Conservation (phyloP, 1,140 invertebrate species). For the Zaprionus capensis region DNA sequence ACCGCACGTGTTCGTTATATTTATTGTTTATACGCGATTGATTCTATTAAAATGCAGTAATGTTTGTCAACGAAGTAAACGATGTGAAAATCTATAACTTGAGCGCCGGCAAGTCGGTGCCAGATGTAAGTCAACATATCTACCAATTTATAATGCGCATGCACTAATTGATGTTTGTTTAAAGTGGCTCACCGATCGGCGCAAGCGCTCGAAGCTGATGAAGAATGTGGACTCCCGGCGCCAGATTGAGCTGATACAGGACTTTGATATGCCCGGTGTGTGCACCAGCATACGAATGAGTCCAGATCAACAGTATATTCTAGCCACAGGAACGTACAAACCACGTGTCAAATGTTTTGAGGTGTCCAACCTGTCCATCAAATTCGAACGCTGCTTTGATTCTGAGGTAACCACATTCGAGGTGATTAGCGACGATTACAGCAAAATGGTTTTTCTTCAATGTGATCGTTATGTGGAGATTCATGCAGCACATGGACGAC, state of each 20-base stretch:
- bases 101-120: constrained; percentile 97
- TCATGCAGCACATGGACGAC: constrained; percentile 95
- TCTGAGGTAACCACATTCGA: constrained; percentile 96
- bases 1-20: constrained; percentile 57
- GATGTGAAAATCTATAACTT: constrained; percentile 99
- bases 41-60: constrained; percentile 75
- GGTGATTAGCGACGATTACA: constrained; percentile 95
- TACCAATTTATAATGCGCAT: constrained; percentile 70
- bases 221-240: constrained; percentile 95
- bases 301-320: constrained; percentile 96
- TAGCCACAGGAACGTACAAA: constrained; percentile 98
- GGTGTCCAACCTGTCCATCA: constrained; percentile 97
- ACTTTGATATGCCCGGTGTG: constrained; percentile 99
- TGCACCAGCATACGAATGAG: constrained; percentile 94
- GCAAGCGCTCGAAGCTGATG: constrained; percentile 93
- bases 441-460: constrained; percentile 92
- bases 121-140: constrained; percentile 90
- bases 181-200: constrained; percentile 96
- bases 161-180: background rate
- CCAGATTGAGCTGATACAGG: constrained; percentile 98
- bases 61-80: constrained; percentile 94
- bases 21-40: constrained; percentile 63
- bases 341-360: constrained; percentile 98
- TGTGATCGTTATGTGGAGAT: constrained; percentile 97
- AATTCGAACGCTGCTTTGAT: constrained; percentile 99